Base-by-base conservation (phyloP, 2,113 vertebrate species). In the Brachypodius melanocephalos region DNA sequence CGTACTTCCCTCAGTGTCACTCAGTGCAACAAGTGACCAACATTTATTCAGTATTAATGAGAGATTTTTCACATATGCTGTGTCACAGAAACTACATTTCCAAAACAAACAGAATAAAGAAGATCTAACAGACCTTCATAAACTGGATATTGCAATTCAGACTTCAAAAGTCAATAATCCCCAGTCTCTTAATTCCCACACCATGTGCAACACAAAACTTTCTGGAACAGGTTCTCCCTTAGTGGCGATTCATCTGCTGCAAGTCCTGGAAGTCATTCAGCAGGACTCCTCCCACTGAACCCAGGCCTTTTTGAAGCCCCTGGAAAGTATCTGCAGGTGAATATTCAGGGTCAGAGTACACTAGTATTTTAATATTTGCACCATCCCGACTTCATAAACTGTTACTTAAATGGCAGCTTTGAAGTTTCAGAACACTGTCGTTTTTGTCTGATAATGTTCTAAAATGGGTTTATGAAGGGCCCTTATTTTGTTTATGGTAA, bases 191-290 rank as follows among this genome's bases (percentile, higher is more conserved):
- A 63, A 89, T 65, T 87, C 65, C 76, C 62, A 43, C 15, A 25
- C 55, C 40, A 80, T 13, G 43, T 86, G 80, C 61, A 78, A 67
- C 1, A 38, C 1, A 8, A 62, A 75, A 57, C 34, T 68, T 78
- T 87, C 89, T 91, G 83, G 86, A 89, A 82, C 2, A 13, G 71
- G 66, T 87, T 89, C 8, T 3, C 74, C 18, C 43, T 69, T 36
- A 40, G 55, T n/a, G 19, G 20, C 36, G 42, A 58, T 43, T 81
- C 84, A 84, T 81, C 86, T 95, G 94, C 69, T 78, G 34, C 42
- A 79, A 74, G 72, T 51, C 49, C 95, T 94, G 94, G 94, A 92
- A 93, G 57, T 93, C 91, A 95, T 94, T 92, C 84, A 57, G 52
- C 73, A 91, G 48, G 29, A 59, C 86, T 76, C 88, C 73, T 92